These are phyloP conservation scores for Apostichopus californicus DNA, from an alignment of 35 echinoderm and acorn worm genomes.

Conservation along the genomic window DNA sequence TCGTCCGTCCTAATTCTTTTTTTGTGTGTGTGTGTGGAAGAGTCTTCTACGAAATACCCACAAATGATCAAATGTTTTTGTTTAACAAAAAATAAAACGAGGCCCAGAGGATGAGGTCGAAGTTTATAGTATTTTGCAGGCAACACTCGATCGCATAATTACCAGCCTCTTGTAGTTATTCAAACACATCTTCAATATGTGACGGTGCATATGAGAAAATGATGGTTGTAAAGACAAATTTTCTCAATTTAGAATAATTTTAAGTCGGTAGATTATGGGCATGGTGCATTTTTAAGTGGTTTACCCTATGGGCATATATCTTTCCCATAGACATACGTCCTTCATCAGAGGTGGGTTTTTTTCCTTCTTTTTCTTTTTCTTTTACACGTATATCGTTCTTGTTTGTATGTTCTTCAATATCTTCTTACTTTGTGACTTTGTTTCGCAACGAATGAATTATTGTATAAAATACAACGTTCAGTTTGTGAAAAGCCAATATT, in stretches of 20 bases:
- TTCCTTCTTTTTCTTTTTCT: background rate
- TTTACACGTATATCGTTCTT: background rate
- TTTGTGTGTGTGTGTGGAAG: background rate
- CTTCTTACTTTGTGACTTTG: background rate
- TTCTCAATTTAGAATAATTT: slow-evolving; percentile 7
- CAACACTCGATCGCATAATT: slow-evolving; percentile 1
- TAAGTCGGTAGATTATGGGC: slow-evolving; percentile 14
- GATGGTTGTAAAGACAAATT: background rate
- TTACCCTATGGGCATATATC: slow-evolving; percentile 32
- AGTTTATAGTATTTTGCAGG: background rate
- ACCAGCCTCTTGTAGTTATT: slow-evolving; percentile 10
- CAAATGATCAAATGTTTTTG: too few species aligned
- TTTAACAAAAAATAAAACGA: background rate
- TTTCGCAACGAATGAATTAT: background rate
- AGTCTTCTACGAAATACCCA: background rate
- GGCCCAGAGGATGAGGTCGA: background rate
- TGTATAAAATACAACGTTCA: background rate
- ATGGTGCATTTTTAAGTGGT: slow-evolving; percentile 40
- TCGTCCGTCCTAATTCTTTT: background rate
- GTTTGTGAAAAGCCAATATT: too few species aligned
- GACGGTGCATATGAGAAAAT: slow-evolving; percentile 20
- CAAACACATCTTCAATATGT: slow-evolving; percentile 42
- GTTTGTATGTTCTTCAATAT: background rate
- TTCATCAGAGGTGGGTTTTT: background rate
- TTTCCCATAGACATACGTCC: slow-evolving; percentile 22